phyloP scores from a whole-genome alignment of 1,140 invertebrate species.

The Antheraea mylitta region DNA sequence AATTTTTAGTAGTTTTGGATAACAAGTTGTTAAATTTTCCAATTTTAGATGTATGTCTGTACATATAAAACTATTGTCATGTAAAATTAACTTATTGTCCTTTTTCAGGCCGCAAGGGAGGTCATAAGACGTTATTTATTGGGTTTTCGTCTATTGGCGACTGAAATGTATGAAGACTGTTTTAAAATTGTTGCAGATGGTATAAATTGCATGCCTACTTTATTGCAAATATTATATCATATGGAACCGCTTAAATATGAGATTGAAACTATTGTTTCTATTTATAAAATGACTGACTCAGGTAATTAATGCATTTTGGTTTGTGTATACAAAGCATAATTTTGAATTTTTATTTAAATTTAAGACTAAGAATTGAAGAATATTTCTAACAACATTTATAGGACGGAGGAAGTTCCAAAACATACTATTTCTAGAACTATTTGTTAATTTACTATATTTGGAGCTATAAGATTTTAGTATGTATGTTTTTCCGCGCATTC shows the following conservation, averaged over 20 bases:
- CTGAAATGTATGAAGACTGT: constrained; percentile 73
- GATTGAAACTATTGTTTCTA: constrained; percentile 79
- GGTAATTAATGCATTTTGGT: constrained; percentile 26
- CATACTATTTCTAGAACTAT: no score
- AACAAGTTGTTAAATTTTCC: no score
- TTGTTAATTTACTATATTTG: no score
- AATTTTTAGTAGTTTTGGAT: no score
- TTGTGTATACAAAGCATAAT: background rate
- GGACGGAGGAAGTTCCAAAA: no score
- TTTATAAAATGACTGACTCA: constrained; percentile 75
- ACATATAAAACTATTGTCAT: no score
- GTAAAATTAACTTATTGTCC: background rate
- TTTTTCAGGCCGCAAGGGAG: constrained; percentile 66
- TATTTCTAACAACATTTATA: no score
- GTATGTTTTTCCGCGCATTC: no score
- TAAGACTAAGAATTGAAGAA: no score
- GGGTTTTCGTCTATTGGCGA: constrained; percentile 77
- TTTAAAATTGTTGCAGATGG: constrained; percentile 37
- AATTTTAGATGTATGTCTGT: no score
- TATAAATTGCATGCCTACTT: constrained; percentile 60
- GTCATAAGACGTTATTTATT: constrained; percentile 79
- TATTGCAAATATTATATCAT: constrained; percentile 74
- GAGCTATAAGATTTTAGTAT: no score
- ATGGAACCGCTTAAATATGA: constrained; percentile 75
- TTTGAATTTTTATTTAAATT: no score